Conservation (phyloP, 1,140 invertebrate genomes). For the Ruditapes philippinarum region DNA sequence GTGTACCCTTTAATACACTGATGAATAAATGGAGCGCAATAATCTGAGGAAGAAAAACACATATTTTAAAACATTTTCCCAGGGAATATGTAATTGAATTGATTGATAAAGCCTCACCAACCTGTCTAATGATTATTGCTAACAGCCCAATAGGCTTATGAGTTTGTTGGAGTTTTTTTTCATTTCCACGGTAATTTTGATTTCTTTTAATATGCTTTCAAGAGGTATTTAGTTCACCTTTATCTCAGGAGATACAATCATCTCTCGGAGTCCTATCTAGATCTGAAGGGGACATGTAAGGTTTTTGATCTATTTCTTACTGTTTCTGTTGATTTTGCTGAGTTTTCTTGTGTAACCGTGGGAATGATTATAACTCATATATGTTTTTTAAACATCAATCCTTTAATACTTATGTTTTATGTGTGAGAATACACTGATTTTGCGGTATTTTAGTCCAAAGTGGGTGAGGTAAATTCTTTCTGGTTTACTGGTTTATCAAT, state of each 20-base stretch:
- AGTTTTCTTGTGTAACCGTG: slow-evolving; percentile 4
- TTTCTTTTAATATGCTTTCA: not conserved
- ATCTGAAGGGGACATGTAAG: slow-evolving; percentile 1
- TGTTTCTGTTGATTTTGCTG: not conserved
- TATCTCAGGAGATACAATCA: not conserved
- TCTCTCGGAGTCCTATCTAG: slow-evolving; percentile 5
- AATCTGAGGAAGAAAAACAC: not conserved
- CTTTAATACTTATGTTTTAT: not conserved
- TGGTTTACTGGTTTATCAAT: not conserved
- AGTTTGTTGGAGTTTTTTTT: too few relatives aligned
- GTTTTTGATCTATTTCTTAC: not conserved
- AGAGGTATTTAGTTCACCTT: not conserved
- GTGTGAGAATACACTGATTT: not conserved
- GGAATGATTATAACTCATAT: slow-evolving; percentile 2
- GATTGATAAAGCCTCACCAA: slow-evolving; percentile 5
- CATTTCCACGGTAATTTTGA: slow-evolving; percentile 8
- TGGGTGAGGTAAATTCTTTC: not conserved
- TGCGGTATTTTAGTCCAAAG: not conserved
- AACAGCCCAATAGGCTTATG: not conserved
- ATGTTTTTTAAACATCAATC: not conserved
- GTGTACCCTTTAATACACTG: not conserved
- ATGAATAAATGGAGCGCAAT: not conserved
- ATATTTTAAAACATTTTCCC: slow-evolving; percentile 32
- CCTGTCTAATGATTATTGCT: not conserved
- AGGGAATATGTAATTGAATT: slow-evolving; percentile 35